Conservation (phyloP, 2,888 invertebrate species). For the Tipula vernalis region DNA sequence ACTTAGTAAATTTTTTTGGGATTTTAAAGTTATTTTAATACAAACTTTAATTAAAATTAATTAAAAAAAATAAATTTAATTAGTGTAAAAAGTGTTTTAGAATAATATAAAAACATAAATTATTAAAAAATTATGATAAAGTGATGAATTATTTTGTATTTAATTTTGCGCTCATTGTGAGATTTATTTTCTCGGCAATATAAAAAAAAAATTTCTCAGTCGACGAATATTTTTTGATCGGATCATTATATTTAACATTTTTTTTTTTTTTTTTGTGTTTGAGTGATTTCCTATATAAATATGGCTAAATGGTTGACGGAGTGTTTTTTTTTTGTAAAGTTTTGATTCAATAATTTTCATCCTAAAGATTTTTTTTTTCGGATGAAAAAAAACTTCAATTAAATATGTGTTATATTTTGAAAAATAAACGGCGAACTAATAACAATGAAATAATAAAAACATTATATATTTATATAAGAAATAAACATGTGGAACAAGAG, state of each 20-base stretch:
- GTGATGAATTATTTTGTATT: conserved; percentile 17
- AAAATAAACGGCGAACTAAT: conserved; percentile 14
- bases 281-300: conserved; percentile 9
- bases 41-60: conserved; percentile 7
- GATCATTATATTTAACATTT: conserved; percentile 18
- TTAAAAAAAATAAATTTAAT: conserved; percentile 11
- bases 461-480: conserved; percentile 12
- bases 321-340: conserved; percentile 8
- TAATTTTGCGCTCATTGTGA: conserved; percentile 17
- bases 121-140: conserved; percentile 13
- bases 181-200: conserved; percentile 13
- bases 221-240: conserved; percentile 21
- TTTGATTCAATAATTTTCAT: not conserved
- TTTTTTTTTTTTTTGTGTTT: conserved; percentile 11
- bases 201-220: conserved; percentile 11
- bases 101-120: conserved; percentile 11
- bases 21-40: conserved; percentile 35
- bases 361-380: not conserved
- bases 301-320: conserved; percentile 11
- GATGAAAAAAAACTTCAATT: not conserved
- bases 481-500: conserved; percentile 12
- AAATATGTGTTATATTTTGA: conserved; percentile 15
- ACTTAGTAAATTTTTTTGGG: conserved; percentile 41
- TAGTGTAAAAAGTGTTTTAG: conserved; percentile 15
- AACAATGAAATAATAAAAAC: conserved; percentile 11